Evolutionary conservation across 2,888 invertebrate genomes (phyloP), one percentile per base, ranked within the genome.

Genomic region (Isotomurus palustris): DNA sequence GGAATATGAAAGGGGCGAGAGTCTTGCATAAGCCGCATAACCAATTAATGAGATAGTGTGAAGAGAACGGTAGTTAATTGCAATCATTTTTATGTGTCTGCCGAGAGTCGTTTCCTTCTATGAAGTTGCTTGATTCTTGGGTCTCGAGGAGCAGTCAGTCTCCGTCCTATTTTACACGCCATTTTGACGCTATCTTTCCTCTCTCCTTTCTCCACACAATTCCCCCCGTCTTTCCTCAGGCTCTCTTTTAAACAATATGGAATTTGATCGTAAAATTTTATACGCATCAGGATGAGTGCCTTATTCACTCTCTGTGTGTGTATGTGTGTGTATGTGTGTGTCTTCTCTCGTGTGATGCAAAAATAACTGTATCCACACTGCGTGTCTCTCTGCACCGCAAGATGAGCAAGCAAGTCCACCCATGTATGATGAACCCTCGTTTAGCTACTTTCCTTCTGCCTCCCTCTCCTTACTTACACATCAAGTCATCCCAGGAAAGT

Each of bases 71-170:
- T 49, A 66, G 69, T 67, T 69, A 69, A 69, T 69, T 69, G 69
- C 66, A 66, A 69, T 69, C 69, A 69, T 69, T 67, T 69, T 69
- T 69, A 69, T 69, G 64, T 66, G 69, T 67, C 69, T 64, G 60
- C 65, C 56, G 67, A 67, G 67, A 69, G 64, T 69, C 67, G 66
- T 69, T 69, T 62, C 58, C 65, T 63, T 60, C 63, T 63, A 66
- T 61, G 62, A 63, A 63, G 59, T 63, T 60, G 65, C 58, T 62
- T 66, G 60, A 67, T 67, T 66, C 60, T 53, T 64, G 53, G 59
- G 56, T 64, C 62, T 32, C 8, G 14, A 32, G 14, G 32, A 32
- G 32, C 57, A 56, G 54, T 55, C 58, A 55, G 58, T 62, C 56
- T 56, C 54, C 62, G 57, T 56, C 53, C 56, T 51, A 57, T 60